phyloP scores from a whole-genome alignment of 2,888 invertebrate species.

The Acleris laterana region DNA sequence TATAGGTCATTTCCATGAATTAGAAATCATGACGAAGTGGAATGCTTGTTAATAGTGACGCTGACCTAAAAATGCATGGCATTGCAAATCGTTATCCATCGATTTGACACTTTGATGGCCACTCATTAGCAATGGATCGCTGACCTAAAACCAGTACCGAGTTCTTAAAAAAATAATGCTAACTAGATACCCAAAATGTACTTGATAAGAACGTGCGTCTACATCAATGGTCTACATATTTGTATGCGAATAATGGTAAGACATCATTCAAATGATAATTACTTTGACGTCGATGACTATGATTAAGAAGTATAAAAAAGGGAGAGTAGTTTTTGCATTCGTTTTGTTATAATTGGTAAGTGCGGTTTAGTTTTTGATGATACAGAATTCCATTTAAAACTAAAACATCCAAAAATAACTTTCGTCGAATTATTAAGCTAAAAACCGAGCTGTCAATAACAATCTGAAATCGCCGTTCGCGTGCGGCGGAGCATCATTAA shows the following conservation, averaged over 20 bases:
- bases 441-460: slow-evolving; percentile 24
- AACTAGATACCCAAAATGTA: no score
- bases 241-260: no score
- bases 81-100: slow-evolving; percentile 35
- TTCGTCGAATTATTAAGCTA: slow-evolving; percentile 12
- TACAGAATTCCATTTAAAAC: not conserved
- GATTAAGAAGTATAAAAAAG: no score
- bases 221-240: no score
- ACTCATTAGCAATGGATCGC: slow-evolving; percentile 12
- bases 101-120: slow-evolving; percentile 27
- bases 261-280: no score
- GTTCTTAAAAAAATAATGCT: no score
- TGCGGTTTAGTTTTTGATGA: not conserved
- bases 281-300: no score
- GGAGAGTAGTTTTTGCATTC: no score
- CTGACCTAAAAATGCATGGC: slow-evolving; percentile 41
- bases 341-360: no score
- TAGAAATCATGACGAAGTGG: slow-evolving; percentile 55
- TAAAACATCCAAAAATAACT: slow-evolving; percentile 13
- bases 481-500: slow-evolving; percentile 29
- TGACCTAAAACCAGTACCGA: not conserved
- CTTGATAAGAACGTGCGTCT: no score
- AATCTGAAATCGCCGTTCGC: slow-evolving; percentile 21
- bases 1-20: slow-evolving; percentile 47
- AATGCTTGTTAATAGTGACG: slow-evolving; percentile 39